Percentiles rank a stretch among this genome's conserved stretches.
phyloP scores from a whole-genome alignment of 2,797 vertebrate genomes.

The Dermochelys coriacea region DNA sequence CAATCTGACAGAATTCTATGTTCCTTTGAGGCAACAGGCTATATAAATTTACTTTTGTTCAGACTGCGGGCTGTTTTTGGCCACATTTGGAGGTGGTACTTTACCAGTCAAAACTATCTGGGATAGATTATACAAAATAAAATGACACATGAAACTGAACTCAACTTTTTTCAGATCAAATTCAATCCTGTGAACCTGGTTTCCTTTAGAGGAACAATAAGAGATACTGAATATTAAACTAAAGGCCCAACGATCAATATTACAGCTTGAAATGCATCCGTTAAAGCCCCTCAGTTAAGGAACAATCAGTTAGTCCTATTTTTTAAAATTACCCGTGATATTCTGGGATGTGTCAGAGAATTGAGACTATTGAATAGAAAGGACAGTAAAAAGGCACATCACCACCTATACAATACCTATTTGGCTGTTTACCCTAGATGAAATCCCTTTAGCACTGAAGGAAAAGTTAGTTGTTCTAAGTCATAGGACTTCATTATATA shows the following conservation, averaged over 20 bases:
- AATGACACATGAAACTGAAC: background rate
- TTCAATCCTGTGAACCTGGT: background rate
- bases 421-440: background rate
- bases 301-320: fast-evolving
- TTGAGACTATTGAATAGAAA: background rate
- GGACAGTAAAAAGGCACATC: background rate
- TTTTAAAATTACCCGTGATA: no score
- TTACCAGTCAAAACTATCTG: background rate
- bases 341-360: background rate
- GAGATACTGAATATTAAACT: no score
- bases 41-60: background rate
- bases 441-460: background rate
- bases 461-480: background rate
- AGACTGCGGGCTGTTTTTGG: background rate
- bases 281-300: background rate
- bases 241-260: background rate
- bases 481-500: background rate
- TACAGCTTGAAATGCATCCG: background rate
- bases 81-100: background rate
- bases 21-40: background rate
- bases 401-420: background rate
- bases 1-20: constrained; percentile 4
- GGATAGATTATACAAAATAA: background rate
- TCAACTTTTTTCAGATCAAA: background rate
- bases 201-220: background rate